Conservation (phyloP, 2,797 vertebrate species). For the Rhinoraja longicauda region DNA sequence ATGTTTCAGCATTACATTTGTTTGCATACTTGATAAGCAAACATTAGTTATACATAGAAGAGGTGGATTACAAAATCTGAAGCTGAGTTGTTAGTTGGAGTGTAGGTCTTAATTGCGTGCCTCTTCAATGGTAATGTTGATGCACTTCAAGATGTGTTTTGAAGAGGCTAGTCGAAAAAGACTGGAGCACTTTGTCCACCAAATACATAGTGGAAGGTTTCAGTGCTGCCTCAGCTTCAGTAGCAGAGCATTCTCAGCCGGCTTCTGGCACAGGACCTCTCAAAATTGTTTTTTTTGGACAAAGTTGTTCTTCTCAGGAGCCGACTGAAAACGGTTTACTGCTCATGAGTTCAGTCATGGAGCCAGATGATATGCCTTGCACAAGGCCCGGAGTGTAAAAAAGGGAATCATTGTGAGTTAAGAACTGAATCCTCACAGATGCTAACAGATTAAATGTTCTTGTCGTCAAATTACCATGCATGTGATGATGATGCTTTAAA, state of each 20-base stretch:
- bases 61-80: neutral
- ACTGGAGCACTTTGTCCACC: neutral
- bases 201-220: neutral
- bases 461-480: neutral
- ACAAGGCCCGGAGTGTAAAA: neutral
- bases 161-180: neutral
- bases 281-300: conserved; percentile 13
- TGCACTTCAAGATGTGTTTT: neutral
- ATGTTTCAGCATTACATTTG: neutral
- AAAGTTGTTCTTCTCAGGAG: neutral
- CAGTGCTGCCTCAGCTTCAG: neutral
- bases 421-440: neutral
- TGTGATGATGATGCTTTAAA: too few species aligned
- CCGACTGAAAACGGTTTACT: neutral
- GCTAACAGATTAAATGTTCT: neutral
- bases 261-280: neutral
- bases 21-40: conserved; percentile 6
- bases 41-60: neutral
- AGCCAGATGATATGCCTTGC: neutral
- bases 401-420: neutral
- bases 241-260: neutral
- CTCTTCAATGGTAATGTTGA: too few species aligned
- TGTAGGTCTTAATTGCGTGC: neutral
- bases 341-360: neutral
- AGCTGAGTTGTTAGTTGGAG: neutral